phyloP scores from a whole-genome alignment of 2,797 vertebrate species.

The Malurus splendens region DNA sequence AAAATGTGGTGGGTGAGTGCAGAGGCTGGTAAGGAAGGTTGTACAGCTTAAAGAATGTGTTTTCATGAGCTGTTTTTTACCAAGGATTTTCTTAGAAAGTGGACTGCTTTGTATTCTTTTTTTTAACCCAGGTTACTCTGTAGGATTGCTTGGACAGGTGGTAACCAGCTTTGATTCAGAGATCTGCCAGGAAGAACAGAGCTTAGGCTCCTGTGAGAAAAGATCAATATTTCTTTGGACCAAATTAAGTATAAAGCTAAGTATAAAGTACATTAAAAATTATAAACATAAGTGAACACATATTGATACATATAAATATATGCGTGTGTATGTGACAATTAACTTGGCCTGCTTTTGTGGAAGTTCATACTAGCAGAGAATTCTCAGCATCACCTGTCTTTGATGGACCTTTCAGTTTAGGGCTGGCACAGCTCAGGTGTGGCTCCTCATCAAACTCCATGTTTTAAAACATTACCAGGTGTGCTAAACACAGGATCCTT shows the following conservation, averaged over 20 bases:
- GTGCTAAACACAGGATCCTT: not conserved
- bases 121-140: not conserved
- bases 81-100: not conserved
- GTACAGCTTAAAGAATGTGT: not conserved
- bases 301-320: not conserved
- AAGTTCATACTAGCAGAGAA: not conserved
- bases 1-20: accelerated
- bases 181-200: not conserved
- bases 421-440: not conserved
- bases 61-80: not conserved
- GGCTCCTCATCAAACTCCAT: not conserved
- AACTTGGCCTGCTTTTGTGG: not conserved
- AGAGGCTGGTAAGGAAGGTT: not conserved
- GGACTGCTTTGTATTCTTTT: not conserved
- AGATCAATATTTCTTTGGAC: not conserved
- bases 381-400: not conserved
- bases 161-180: not conserved
- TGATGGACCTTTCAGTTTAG: not conserved
- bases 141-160: not conserved
- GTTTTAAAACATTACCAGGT: not conserved
- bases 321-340: not conserved
- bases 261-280: no score
- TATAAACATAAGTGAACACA: not conserved
- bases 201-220: not conserved
- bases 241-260: not conserved